Percentiles rank a stretch among this genome's conserved stretches.
Conservation (phyloP, 2,888 invertebrate genomes). For the Auanema freiburgensis region DNA sequence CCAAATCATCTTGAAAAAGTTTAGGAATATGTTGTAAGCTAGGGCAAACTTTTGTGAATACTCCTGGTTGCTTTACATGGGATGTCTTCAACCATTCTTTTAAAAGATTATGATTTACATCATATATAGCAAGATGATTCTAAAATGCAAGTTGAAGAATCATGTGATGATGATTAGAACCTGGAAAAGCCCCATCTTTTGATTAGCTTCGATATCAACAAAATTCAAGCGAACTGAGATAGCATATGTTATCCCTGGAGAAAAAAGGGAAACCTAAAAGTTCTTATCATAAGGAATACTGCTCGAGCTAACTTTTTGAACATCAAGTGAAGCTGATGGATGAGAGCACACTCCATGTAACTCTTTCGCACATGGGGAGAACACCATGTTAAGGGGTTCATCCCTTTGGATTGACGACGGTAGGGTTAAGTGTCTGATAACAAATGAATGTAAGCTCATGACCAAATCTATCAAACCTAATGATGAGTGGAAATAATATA, state of each 20-base stretch:
- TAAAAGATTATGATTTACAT: constrained; percentile 25
- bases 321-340: constrained; percentile 49
- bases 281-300: background rate
- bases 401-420: constrained; percentile 40
- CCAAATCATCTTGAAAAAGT: constrained; percentile 20
- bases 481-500: no score
- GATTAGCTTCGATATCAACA: constrained; percentile 32
- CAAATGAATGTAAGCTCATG: background rate
- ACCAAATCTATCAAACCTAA: no score
- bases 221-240: constrained; percentile 34
- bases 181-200: constrained; percentile 41
- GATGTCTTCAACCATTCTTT: constrained; percentile 32
- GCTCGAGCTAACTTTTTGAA: constrained; percentile 32
- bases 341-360: constrained; percentile 59
- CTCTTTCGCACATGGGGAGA: constrained; percentile 52
- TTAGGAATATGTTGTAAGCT: no score
- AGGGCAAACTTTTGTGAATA: constrained; percentile 23
- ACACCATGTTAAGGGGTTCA: constrained; percentile 53
- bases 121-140: constrained; percentile 31
- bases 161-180: background rate
- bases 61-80: constrained; percentile 33
- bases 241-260: constrained; percentile 29
- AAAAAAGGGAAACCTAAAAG: constrained; percentile 30
- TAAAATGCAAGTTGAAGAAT: background rate
- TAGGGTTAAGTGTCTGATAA: constrained; percentile 31